Evolutionary conservation across 2,888 invertebrate genomes (phyloP).

Genomic region (Philhelius pedissequus): DNA sequence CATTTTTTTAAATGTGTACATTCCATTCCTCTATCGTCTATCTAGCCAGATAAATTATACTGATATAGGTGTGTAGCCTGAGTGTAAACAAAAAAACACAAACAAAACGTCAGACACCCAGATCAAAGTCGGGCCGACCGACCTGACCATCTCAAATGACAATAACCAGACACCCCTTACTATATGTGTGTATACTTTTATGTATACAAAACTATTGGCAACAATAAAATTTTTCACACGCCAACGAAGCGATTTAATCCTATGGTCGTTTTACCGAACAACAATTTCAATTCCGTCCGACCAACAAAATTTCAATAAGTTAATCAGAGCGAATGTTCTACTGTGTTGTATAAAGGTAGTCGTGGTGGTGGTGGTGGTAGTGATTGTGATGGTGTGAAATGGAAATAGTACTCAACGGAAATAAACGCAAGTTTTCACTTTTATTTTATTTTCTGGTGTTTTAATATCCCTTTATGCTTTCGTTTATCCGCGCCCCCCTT

Average conservation of each 20-base stretch:
- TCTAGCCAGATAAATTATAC: slow-evolving; percentile 1
- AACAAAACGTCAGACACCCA: slow-evolving; percentile 6
- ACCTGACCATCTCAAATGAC: slow-evolving; percentile 38
- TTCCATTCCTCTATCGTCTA: not conserved
- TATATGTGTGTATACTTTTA: not conserved
- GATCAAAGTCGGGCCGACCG: slow-evolving; percentile 40
- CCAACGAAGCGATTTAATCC: slow-evolving; percentile 30
- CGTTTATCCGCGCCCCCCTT: not conserved
- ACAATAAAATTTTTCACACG: slow-evolving; percentile 51
- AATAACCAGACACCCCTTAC: slow-evolving; percentile 55
- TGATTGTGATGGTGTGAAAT: not conserved
- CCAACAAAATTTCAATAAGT: slow-evolving; percentile 5
- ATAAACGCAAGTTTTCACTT: slow-evolving; percentile 41
- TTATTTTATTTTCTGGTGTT: slow-evolving; percentile 28
- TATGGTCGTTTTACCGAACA: not conserved
- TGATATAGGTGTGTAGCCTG: slow-evolving; percentile 22
- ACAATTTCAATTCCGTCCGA: not conserved
- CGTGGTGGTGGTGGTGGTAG: not conserved
- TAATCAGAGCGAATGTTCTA: slow-evolving; percentile 1
- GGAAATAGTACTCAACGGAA: not conserved
- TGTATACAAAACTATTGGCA: slow-evolving; percentile 33
- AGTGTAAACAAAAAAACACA: slow-evolving; percentile 25
- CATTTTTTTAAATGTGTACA: slow-evolving; percentile 2
- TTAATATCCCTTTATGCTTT: not conserved
- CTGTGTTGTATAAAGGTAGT: no score